Evolutionary conservation across 2,113 vertebrate genomes (phyloP), one percentile per base, ranked within the genome.

Genomic region (human): DNA sequence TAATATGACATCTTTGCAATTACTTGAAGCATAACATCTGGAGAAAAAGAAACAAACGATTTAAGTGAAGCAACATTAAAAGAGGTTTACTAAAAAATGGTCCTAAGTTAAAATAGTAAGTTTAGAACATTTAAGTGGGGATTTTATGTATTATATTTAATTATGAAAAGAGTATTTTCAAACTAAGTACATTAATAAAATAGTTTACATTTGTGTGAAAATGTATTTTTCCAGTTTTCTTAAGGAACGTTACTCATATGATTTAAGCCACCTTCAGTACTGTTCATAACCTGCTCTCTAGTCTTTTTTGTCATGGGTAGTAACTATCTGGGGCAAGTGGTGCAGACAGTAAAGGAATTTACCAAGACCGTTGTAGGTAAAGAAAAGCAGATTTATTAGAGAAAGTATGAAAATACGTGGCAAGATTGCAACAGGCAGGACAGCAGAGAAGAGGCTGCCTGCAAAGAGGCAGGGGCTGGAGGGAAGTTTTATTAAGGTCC

Each of bases 21-120:
- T 97, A 95, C 82, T 96, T 95, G 87, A 92, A 96, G 85, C 50
- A n/a, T 82, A 93, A 93, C 83, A 96, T 94, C 75, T 96, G 90
- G 90, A 59, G 48, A 48, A 92, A 83, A 86, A 68, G 45, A 92
- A 11, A 57, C 38, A 81, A 83, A 94, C 81, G 59, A 92, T 68
- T 94, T 92, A 92, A 96, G 57, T 88, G 95, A 91, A 76, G 45
- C 6, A 66, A 38, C 72, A 59, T 90, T 87, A 45, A 50, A 95
- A 94, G 22, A 95, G 16, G 72, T 93, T 97, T 87, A 61, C 75
- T 94, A 66, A 95, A 97, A 35, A 94, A 91, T 79, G 78, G 25
- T 43, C n/a, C 23, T 87, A 32, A 35, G 91, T 93, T 97, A 95
- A 97, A 94, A 59, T 59, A 79, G 89, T 52, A 80, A 75, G 22